Conservation (phyloP, 1,140 invertebrate species). For the Drosophila parabipectinata region DNA sequence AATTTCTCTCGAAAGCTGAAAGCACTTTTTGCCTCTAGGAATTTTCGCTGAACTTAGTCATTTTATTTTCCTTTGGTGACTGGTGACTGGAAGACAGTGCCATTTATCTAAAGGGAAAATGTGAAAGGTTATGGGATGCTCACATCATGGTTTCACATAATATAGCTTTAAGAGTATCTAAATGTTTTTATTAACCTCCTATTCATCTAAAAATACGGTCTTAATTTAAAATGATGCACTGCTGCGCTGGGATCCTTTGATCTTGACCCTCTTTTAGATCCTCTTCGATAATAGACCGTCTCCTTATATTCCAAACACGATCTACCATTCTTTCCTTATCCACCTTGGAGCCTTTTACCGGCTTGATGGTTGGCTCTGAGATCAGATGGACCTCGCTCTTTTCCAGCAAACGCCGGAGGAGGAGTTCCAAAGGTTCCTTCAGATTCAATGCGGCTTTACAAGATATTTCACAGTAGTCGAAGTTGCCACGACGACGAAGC, state of each 20-base stretch:
- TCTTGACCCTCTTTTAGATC: background rate
- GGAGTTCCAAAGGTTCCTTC: background rate
- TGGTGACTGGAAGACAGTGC: conserved; percentile 2
- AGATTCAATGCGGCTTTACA: background rate
- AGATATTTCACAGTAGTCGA: background rate
- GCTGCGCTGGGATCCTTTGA: background rate
- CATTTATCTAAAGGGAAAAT: conserved; percentile 1
- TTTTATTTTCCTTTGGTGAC: background rate
- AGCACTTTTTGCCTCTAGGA: conserved; percentile 39
- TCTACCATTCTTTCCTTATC: background rate
- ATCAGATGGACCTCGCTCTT: background rate
- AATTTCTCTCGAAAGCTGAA: conserved; percentile 40
- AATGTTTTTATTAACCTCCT: too few species aligned
- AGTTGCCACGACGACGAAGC: background rate
- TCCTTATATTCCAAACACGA: background rate
- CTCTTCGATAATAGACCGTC: background rate
- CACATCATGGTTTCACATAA: background rate
- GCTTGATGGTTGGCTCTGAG: background rate
- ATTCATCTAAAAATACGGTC: background rate
- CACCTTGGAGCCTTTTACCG: background rate
- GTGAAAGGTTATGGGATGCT: conserved; percentile 26
- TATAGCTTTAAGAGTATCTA: background rate
- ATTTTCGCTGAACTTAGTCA: conserved; percentile 28
- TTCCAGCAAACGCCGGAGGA: background rate
- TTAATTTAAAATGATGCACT: background rate